phyloP scores from a whole-genome alignment of 2,888 invertebrate genomes.

The Lamproptera curius region DNA sequence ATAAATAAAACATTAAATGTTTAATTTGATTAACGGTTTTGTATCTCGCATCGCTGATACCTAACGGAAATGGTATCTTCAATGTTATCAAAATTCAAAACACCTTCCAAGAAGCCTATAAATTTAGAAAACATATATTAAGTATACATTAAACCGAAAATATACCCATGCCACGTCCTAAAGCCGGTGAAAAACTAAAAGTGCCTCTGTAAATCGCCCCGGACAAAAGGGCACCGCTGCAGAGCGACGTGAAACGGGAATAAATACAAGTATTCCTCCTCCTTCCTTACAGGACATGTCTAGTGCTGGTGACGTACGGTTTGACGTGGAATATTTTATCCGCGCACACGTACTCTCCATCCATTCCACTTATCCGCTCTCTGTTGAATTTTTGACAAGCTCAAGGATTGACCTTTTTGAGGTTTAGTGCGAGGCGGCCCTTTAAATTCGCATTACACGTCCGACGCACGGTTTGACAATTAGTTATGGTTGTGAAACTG shows the following conservation, averaged over 20 bases:
- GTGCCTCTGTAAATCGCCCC: constrained; percentile 7
- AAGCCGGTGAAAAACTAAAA: neutral
- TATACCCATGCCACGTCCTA: constrained; percentile 30
- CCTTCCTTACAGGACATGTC: constrained; percentile 67
- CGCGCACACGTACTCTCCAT: constrained; percentile 60
- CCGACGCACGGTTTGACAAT: constrained; percentile 33
- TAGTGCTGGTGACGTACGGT: constrained; percentile 74
- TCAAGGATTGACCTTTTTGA: constrained; percentile 62
- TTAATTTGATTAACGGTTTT: too few species aligned
- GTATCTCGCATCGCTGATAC: too few species aligned
- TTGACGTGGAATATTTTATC: constrained; percentile 76
- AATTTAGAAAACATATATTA: too few species aligned
- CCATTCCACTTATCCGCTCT: constrained; percentile 74
- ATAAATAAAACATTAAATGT: too few species aligned
- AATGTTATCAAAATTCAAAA: too few species aligned
- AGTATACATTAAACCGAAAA: too few species aligned
- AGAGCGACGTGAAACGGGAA: constrained; percentile 67
- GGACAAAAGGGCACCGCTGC: constrained; percentile 57
- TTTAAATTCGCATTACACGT: constrained; percentile 65
- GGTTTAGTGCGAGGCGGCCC: constrained; percentile 62
- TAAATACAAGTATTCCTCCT: constrained; percentile 73
- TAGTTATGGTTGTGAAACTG: constrained; percentile 27
- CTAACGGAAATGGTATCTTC: too few species aligned
- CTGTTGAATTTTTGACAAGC: constrained; percentile 76
- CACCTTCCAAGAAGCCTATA: too few species aligned